phyloP scores from a whole-genome alignment of 2,113 vertebrate genomes.

The Notothenia rossii region DNA sequence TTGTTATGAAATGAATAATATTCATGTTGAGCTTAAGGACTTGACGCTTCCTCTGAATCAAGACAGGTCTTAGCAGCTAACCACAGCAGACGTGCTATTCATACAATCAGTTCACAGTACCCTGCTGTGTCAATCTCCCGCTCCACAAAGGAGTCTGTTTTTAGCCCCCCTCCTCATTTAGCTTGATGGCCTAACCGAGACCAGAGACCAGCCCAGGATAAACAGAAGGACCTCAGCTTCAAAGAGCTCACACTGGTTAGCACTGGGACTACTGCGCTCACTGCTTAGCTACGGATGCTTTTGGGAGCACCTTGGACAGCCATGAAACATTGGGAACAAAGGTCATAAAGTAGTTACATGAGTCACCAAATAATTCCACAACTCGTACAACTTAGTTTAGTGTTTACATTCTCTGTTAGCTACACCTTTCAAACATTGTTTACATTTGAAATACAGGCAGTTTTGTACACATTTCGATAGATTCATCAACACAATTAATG shows the following conservation, averaged over 20 bases:
- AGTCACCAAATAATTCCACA: not conserved
- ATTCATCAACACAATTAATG: not conserved
- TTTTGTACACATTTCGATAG: not conserved
- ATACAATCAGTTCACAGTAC: conserved; percentile 54
- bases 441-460: not conserved
- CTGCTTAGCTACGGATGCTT: conserved; percentile 43
- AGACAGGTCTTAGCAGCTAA: conserved; percentile 26
- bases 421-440: too few species aligned
- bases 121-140: conserved; percentile 63
- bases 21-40: conserved; percentile 18
- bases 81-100: conserved; percentile 58
- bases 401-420: not conserved
- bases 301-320: not conserved
- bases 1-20: not conserved
- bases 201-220: conserved; percentile 52
- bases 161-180: conserved; percentile 68
- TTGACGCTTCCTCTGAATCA: conserved; percentile 41
- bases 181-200: conserved; percentile 57
- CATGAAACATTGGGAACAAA: conserved; percentile 39
- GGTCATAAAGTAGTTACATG: conserved; percentile 24
- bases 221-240: conserved; percentile 70
- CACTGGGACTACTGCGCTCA: conserved; percentile 19
- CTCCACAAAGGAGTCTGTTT: conserved; percentile 64
- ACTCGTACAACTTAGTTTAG: conserved; percentile 10
- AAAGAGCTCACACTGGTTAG: conserved; percentile 68